phyloP scores from a whole-genome alignment of 2,888 invertebrate genomes.

The Dascillus cervinus region DNA sequence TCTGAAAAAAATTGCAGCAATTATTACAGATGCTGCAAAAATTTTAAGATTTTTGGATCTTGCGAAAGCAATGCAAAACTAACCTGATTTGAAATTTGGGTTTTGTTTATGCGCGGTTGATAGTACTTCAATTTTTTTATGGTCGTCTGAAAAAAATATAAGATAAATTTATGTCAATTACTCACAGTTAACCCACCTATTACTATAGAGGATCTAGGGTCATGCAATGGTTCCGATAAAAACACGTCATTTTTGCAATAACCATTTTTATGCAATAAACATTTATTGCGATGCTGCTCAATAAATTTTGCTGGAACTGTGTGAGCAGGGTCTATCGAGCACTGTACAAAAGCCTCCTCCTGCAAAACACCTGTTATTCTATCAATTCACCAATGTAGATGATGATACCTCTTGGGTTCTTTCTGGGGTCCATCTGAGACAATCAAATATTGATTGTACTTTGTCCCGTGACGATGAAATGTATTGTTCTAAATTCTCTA shows the following conservation, averaged over 20 bases:
- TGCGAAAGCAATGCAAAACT: no score
- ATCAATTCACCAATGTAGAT: no score
- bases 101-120: constrained; percentile 25
- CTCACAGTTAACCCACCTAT: constrained; percentile 32
- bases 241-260: constrained; percentile 41
- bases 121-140: constrained; percentile 38
- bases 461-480: constrained; percentile 35
- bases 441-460: constrained; percentile 32
- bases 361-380: no score
- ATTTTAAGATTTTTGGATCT: no score
- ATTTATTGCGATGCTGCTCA: constrained; percentile 41
- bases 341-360: constrained; percentile 26
- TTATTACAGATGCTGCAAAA: no score
- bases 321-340: constrained; percentile 44
- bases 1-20: constrained; percentile 30
- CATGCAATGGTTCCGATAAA: constrained; percentile 39
- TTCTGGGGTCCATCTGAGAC: constrained; percentile 33
- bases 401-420: no score
- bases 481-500: constrained; percentile 38
- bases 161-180: constrained; percentile 6
- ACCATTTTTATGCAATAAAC: constrained; percentile 43
- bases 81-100: constrained; percentile 34
- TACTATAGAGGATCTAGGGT: constrained; percentile 29
- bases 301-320: constrained; percentile 38
- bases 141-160: constrained; percentile 33